These are phyloP conservation scores for Coryphaenoides rupestris DNA, from an alignment of 2,113 vertebrate species.

Conservation along the genomic window DNA sequence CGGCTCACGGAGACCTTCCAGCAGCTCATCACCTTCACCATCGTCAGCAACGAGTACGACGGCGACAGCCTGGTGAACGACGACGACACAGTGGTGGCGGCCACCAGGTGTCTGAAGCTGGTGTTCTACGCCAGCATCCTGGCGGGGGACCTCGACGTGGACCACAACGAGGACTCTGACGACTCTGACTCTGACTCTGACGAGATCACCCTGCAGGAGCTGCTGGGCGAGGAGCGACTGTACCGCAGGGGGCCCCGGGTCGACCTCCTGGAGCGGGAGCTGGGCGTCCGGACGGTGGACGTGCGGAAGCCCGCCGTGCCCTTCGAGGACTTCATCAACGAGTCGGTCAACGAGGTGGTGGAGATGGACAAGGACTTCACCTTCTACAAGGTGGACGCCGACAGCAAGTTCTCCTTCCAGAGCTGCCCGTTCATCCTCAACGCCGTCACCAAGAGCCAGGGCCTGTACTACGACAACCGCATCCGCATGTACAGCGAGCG, in stretches of 20 bases:
- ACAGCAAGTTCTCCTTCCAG: slow-evolving; percentile 99
- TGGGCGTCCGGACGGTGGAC: slow-evolving; percentile 88
- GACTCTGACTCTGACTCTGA: slow-evolving; percentile 88
- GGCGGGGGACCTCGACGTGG: slow-evolving; percentile 86
- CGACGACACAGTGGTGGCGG: slow-evolving; percentile 92
- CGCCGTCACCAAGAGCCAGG: slow-evolving; percentile 94
- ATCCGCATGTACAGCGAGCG: slow-evolving; percentile 99
- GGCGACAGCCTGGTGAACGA: slow-evolving; percentile 91
- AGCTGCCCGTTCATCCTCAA: slow-evolving; percentile 96
- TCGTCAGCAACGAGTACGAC: slow-evolving; percentile 94
- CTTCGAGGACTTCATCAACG: slow-evolving; percentile 95
- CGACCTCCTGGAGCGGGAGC: slow-evolving; percentile 90
- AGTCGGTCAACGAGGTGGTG: slow-evolving; percentile 94
- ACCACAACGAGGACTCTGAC: slow-evolving; percentile 93
- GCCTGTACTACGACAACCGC: slow-evolving; percentile 97
- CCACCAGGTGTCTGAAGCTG: slow-evolving; percentile 95
- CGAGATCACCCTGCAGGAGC: slow-evolving; percentile 90
- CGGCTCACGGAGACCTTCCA: slow-evolving; percentile 98
- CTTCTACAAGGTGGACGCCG: slow-evolving; percentile 97
- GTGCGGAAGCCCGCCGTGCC: slow-evolving; percentile 88
- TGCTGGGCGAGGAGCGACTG: slow-evolving; percentile 91
- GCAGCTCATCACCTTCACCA: slow-evolving; percentile 96
- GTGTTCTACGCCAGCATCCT: slow-evolving; percentile 95
- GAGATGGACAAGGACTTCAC: slow-evolving; percentile 99
- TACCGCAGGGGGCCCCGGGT: slow-evolving; percentile 91